Evolutionary conservation across 2,888 invertebrate species (phyloP).

Genomic region (Acronicta psi): DNA sequence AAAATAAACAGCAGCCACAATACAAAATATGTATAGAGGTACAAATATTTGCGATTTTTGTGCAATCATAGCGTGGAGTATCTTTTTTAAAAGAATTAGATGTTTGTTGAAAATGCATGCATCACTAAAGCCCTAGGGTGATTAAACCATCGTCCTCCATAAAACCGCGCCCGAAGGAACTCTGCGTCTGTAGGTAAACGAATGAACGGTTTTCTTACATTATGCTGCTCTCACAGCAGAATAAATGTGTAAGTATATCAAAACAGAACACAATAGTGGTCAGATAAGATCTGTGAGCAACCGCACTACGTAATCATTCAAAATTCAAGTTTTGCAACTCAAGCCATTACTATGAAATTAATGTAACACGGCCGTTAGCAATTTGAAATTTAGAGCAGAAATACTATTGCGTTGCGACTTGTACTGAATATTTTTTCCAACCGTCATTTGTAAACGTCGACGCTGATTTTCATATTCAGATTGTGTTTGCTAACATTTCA

Average conservation of each 20-base stretch:
- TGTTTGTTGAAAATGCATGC: too few relatives aligned
- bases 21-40: too few relatives aligned
- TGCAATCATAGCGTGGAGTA: too few relatives aligned
- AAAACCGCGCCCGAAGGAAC: too few relatives aligned
- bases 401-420: slow-evolving; percentile 70
- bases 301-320: slow-evolving; percentile 31
- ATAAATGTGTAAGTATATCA: slow-evolving; percentile 13
- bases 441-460: slow-evolving; percentile 75
- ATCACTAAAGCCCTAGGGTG: too few relatives aligned
- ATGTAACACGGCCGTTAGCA: slow-evolving; percentile 78
- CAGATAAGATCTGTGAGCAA: slow-evolving; percentile 45
- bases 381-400: slow-evolving; percentile 83
- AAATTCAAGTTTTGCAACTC: slow-evolving; percentile 51
- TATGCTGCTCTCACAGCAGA: neutral
- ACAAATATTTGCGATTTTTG: too few relatives aligned
- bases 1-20: slow-evolving; percentile 28
- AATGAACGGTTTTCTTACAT: neutral
- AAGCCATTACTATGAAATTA: slow-evolving; percentile 68
- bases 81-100: too few relatives aligned
- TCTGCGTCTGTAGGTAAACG: neutral
- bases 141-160: too few relatives aligned
- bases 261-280: slow-evolving; percentile 42
- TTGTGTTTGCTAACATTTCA: slow-evolving; percentile 64
- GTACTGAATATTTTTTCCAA: slow-evolving; percentile 69
- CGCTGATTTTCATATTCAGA: slow-evolving; percentile 78